Base-by-base conservation (phyloP, 92 coral and sea anemone species). In the Meandrina meandrites region DNA sequence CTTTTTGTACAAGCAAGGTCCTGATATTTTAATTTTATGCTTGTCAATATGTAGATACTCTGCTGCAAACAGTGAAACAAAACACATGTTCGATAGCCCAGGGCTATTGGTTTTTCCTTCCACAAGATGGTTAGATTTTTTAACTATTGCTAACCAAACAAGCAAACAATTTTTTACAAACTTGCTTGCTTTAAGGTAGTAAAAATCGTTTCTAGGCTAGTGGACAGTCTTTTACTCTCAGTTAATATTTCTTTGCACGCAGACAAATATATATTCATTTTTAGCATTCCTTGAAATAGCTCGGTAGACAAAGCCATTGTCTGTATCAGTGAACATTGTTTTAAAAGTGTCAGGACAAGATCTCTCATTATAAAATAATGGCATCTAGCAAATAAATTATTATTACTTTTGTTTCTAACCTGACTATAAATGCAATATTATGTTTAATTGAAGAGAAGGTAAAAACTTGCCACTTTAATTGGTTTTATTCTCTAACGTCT, bases 21-120 rank as follows among this genome's bases (percentile, higher is more conserved):
- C 7, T 14, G 27, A 3, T 15, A 7, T 62, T 22, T 18, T 2
- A 62, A 62, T 8, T 30, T 30, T 24, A 66, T 66, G 1, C 32
- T 73, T 73, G 77, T 73, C 77, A 35, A 73, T 28, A 73, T 24
- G 18, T 36, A 73, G n/a, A 73, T 37, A 19, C n/a, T 73, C 47
- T 73, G 77, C 77, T 18, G n/a, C 16, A 45, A 48, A 77, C 57
- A 50, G 64, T 77, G 34, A 47, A 45, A 47, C 45, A 19, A 73
- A 71, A 71, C 13, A 19, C 13, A 1, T 17, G 40, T 70, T 22
- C 22, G 10, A 72, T 36, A 73, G 30, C 28, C 27, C 27, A 16
- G 50, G 76, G 76, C 12, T 11, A 35, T 36, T 35, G 48, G 48
- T 7, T 73, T 37, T 73, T 36, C 27, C 28, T 37, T 73, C 48